These are phyloP conservation scores for Morpho helenor DNA, from an alignment of 2,888 invertebrate genomes.

Conservation along the genomic window DNA sequence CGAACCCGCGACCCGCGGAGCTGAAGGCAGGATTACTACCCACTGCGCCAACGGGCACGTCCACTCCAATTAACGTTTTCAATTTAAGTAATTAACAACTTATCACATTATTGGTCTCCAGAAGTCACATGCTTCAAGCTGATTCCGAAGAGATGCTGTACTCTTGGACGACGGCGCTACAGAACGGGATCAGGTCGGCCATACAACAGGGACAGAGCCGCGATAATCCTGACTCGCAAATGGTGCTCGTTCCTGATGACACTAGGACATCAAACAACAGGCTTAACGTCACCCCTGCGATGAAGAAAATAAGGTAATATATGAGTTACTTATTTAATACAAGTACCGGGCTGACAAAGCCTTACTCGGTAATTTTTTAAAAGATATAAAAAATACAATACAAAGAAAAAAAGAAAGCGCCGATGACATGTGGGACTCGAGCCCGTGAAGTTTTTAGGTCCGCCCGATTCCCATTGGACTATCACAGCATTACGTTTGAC, in stretches of 20 bases:
- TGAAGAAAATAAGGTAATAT: conserved; percentile 61
- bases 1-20: too few relatives aligned
- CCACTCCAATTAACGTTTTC: too few relatives aligned
- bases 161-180: conserved; percentile 93
- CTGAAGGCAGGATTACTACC: too few relatives aligned
- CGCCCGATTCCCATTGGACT: too few relatives aligned
- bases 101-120: conserved; percentile 46
- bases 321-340: background rate
- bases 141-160: conserved; percentile 95
- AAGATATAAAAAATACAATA: too few relatives aligned
- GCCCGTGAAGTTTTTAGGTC: too few relatives aligned
- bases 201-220: conserved; percentile 82
- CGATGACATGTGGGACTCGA: too few relatives aligned
- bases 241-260: conserved; percentile 57
- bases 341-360: too few relatives aligned
- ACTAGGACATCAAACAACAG: conserved; percentile 35
- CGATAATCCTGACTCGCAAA: conserved; percentile 62
- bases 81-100: conserved; percentile 1
- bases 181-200: conserved; percentile 92
- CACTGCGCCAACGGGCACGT: too few relatives aligned
- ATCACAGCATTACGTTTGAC: too few relatives aligned
- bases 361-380: too few relatives aligned
- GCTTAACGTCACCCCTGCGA: conserved; percentile 39
- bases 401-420: too few relatives aligned
- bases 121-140: conserved; percentile 98